Evolutionary conservation across 1,140 invertebrate species (phyloP), one percentile per base, ranked within the genome.

Genomic region (Manduca sexta): DNA sequence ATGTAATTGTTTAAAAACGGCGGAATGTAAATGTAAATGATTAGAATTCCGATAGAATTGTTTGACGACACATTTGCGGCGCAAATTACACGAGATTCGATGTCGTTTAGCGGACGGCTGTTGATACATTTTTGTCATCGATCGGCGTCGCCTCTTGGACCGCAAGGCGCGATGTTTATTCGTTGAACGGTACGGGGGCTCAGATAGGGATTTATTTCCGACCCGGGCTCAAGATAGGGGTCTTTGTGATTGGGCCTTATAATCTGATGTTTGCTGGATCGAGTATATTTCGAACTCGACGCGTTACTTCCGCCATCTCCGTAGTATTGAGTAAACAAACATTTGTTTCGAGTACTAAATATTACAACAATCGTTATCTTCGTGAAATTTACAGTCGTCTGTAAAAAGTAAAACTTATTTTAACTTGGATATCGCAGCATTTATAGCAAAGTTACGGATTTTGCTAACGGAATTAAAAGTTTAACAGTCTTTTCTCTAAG

Each of bases 141-240:
- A 65, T 67, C 64, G 60, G 63, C 50, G 46, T 56, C 50, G 55
- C 45, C 47, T 43, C 52, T 35, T 41, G 44, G 58, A 52, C 69
- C 65, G 57, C 66, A 66, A 66, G 75, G 67, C 65, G 57, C 66
- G 64, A 66, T 78, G 67, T 72, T 75, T 74, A 74, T 74, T 75
- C 56, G 60, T 38, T 52, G 60, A 67, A 66, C 62, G 64, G 48
- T 56, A 45, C 46, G 53, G 54, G 65, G 72, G 69, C 69, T 74
- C 56, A 68, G 62, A 67, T 65, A 53, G 48, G 66, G 67, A 75
- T 74, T 79, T 79, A 79, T 76, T 68, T 70, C 50, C 56, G 52
- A 74, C 60, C 53, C 58, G 47, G 52, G 65, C 63, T 69, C 55
- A 67, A 71, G 64, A 73, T 68, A 64, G 51, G 60, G 56, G 56